A percentile compares a stretch with the other conserved stretches of the same genome.
phyloP scores from a whole-genome alignment of 1,140 invertebrate genomes.

The Lasioglossum albipes region DNA sequence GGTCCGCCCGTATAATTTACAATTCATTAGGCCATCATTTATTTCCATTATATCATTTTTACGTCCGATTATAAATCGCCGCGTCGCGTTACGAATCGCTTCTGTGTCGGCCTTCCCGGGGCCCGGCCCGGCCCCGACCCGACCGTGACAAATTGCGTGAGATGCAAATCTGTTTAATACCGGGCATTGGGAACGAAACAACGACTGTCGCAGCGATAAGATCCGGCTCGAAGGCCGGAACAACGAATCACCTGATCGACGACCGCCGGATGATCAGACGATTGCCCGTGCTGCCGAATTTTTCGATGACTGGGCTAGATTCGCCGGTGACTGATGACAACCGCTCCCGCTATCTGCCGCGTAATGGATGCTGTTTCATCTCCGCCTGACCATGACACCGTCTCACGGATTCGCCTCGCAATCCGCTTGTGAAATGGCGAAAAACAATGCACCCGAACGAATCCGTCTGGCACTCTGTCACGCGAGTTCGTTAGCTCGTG shows the following conservation, averaged over 20 bases:
- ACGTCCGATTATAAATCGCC: constrained; percentile 38
- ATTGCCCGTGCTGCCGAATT: constrained; percentile 27
- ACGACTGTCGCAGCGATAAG: constrained; percentile 5
- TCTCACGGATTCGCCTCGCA: constrained; percentile 16
- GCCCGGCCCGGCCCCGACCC: not conserved
- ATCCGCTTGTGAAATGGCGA: constrained; percentile 9
- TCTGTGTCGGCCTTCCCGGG: too few relatives aligned
- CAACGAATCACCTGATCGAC: constrained; percentile 34
- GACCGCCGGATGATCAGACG: constrained; percentile 27
- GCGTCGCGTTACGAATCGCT: constrained; percentile 25
- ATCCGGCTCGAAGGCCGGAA: constrained; percentile 19
- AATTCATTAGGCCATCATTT: constrained; percentile 32
- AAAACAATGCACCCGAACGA: constrained; percentile 21
- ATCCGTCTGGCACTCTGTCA: constrained; percentile 18
- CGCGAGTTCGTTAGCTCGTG: constrained; percentile 21
- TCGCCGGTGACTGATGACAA: constrained; percentile 49
- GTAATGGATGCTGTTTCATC: constrained; percentile 19
- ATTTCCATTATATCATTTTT: constrained; percentile 45
- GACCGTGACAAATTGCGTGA: constrained; percentile 51
- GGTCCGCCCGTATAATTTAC: constrained; percentile 5
- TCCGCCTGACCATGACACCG: constrained; percentile 51
- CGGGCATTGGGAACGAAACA: constrained; percentile 4
- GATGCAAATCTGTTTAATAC: constrained; percentile 50
- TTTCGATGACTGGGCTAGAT: constrained; percentile 50
- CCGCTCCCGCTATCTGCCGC: constrained; percentile 8